A percentile compares a stretch with the other conserved stretches of the same genome.
These are phyloP conservation scores for Brenthis ino DNA, from an alignment of 2,888 invertebrate species.

Conservation along the genomic window DNA sequence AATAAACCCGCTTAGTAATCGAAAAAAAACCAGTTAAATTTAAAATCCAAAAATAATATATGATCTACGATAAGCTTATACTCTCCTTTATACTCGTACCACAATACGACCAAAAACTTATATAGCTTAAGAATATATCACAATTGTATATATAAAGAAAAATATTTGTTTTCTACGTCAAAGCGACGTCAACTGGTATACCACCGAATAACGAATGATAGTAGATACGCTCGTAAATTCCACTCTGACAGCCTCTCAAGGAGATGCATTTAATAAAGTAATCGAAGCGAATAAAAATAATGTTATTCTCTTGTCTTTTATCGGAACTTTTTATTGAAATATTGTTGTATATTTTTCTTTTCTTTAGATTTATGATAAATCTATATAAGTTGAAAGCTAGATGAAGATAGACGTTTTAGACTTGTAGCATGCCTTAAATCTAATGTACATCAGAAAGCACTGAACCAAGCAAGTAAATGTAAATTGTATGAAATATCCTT, in stretches of 20 bases:
- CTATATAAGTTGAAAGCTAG: too few species aligned
- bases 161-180: conserved; percentile 36
- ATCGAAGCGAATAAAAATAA: conserved; percentile 37
- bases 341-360: too few species aligned
- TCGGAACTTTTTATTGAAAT: neutral
- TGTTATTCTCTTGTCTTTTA: conserved; percentile 4
- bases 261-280: conserved; percentile 40
- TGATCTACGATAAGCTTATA: neutral
- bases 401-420: too few species aligned
- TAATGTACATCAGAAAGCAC: too few species aligned
- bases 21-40: too few species aligned
- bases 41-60: too few species aligned
- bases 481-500: too few species aligned
- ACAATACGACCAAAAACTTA: conserved; percentile 6
- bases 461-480: too few species aligned
- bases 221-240: conserved; percentile 41
- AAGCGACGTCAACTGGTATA: conserved; percentile 35
- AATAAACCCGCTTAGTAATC: too few species aligned
- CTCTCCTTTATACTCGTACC: neutral
- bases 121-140: conserved; percentile 11
- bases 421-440: too few species aligned
- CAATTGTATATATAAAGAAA: conserved; percentile 27
- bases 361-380: too few species aligned
- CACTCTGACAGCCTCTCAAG: conserved; percentile 34
- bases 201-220: conserved; percentile 37